Conservation (phyloP, 2,888 invertebrate species). For the Melanargia galathea region DNA sequence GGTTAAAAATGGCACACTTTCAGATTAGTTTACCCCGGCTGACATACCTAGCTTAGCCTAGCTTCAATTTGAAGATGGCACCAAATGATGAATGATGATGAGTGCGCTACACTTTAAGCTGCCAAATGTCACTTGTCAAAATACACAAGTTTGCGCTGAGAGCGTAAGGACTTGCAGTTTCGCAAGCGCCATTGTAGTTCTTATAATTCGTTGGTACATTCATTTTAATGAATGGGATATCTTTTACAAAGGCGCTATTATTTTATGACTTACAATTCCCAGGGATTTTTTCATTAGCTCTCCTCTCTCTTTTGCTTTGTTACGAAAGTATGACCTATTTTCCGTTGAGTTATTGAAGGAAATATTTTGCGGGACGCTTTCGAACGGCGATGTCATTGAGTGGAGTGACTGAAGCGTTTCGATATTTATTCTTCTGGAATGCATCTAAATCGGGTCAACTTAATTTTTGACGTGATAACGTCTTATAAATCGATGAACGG, state of each 20-base stretch:
- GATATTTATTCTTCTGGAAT: neutral
- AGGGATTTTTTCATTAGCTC: constrained; percentile 43
- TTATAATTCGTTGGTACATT: too few species aligned
- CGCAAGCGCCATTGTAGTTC: constrained; percentile 42
- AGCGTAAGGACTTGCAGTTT: constrained; percentile 48
- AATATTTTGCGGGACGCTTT: constrained; percentile 25
- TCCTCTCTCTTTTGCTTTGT: constrained; percentile 40
- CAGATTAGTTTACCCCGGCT: too few species aligned
- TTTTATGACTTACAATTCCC: constrained; percentile 44
- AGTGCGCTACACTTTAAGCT: constrained; percentile 18
- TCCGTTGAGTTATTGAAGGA: constrained; percentile 32
- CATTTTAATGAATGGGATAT: constrained; percentile 45
- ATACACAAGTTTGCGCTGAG: too few species aligned
- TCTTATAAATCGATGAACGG: too few species aligned
- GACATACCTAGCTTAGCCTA: too few species aligned
- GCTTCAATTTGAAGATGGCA: neutral
- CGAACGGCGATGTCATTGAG: neutral
- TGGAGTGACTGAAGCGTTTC: neutral
- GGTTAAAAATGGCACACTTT: too few species aligned
- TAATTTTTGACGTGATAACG: too few species aligned
- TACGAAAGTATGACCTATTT: constrained; percentile 37
- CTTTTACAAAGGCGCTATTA: constrained; percentile 46
- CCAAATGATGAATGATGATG: constrained; percentile 10
- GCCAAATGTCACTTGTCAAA: too few species aligned
- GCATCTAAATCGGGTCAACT: too few species aligned